Conservation (phyloP, 2,113 vertebrate species). For the Chelonoidis abingdonii region DNA sequence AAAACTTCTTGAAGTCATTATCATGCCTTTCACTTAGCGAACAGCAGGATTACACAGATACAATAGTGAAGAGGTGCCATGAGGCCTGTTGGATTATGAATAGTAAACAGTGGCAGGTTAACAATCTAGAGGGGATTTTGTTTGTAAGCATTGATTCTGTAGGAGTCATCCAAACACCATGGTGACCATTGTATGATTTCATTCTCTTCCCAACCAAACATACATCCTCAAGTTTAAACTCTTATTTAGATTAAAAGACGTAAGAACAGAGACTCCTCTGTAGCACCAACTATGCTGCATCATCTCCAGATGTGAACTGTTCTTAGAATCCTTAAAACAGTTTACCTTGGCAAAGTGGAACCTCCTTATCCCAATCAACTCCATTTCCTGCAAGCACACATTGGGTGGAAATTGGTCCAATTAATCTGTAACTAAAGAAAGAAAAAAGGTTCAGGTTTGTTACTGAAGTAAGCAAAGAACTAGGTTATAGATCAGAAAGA, state of each 20-base stretch:
- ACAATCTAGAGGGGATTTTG: neutral
- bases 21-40: neutral
- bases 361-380: accelerated
- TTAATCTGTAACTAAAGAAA: slow-evolving; percentile 10
- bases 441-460: neutral
- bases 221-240: neutral
- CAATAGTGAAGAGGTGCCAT: neutral
- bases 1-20: neutral
- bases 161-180: neutral
- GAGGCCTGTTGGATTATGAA: neutral
- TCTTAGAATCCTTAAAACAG: neutral
- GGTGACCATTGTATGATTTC: neutral
- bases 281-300: accelerated
- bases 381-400: accelerated
- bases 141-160: neutral
- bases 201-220: neutral
- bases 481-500: neutral
- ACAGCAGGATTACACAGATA: neutral
- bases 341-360: slow-evolving; percentile 20
- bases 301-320: neutral
- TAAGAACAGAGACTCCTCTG: neutral
- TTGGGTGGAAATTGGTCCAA: accelerated
- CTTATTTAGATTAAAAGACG: neutral
- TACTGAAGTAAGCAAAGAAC: no score
- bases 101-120: neutral